phyloP scores from a whole-genome alignment of 2,113 vertebrate genomes.

The Rhombomys opimus region DNA sequence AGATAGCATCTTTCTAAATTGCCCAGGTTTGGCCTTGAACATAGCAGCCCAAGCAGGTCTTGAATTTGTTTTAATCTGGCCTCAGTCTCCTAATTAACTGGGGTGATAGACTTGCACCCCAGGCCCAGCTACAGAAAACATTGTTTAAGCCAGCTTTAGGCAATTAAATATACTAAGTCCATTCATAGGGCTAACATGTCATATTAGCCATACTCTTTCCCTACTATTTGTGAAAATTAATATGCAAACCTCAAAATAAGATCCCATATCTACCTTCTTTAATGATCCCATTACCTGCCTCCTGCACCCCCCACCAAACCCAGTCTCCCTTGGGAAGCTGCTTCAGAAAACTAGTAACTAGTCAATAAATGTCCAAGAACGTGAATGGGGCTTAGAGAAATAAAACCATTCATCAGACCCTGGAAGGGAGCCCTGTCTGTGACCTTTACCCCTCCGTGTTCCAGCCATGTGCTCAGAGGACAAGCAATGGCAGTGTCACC shows the following conservation, averaged over 20 bases:
- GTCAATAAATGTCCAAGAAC: background rate
- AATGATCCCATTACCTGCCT: background rate
- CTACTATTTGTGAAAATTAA: constrained; percentile 24
- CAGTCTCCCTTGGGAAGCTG: background rate
- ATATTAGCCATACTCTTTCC: background rate
- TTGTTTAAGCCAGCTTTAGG: background rate
- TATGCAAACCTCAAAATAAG: constrained; percentile 16
- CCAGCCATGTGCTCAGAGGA: background rate
- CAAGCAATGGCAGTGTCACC: background rate
- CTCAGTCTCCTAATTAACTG: background rate
- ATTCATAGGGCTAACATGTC: background rate
- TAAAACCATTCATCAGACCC: background rate
- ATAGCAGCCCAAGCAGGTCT: background rate
- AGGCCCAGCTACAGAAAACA: background rate
- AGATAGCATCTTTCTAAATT: background rate
- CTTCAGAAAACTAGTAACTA: constrained; percentile 16
- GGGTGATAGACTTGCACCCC: too few species aligned
- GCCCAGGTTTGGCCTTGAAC: background rate
- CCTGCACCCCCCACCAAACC: background rate
- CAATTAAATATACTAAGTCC: background rate
- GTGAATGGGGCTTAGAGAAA: background rate
- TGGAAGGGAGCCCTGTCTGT: background rate
- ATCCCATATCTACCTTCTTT: background rate
- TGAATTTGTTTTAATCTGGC: background rate
- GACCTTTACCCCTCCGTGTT: background rate